Evolutionary conservation across 2,888 invertebrate genomes (phyloP).

Genomic region (Rhodophaea formosa): DNA sequence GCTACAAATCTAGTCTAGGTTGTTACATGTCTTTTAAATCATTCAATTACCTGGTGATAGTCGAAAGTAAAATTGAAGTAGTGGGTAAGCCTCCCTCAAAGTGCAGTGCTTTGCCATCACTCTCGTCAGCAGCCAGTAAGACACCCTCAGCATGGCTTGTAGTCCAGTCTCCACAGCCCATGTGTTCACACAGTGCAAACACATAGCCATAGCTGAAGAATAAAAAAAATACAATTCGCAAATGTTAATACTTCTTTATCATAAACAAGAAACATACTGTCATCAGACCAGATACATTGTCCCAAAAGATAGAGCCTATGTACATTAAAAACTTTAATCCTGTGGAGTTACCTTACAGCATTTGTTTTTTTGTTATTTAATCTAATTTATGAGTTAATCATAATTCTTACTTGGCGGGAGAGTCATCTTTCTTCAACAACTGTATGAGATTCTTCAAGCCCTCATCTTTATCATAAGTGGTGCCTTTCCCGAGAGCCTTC

Average conservation of each 20-base stretch:
- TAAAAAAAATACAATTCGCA: too few species aligned
- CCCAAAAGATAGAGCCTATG: too few species aligned
- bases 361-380: too few species aligned
- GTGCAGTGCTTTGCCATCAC: slow-evolving; percentile 92
- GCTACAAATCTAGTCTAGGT: too few species aligned
- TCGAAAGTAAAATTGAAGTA: slow-evolving; percentile 84
- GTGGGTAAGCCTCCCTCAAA: slow-evolving; percentile 95
- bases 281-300: too few species aligned
- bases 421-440: slow-evolving; percentile 92
- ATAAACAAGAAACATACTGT: too few species aligned
- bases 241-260: too few species aligned
- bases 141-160: slow-evolving; percentile 93
- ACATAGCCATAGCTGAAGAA: slow-evolving; percentile 88
- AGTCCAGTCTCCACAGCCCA: slow-evolving; percentile 83
- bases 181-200: slow-evolving; percentile 89
- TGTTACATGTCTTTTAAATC: too few species aligned
- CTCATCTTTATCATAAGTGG: slow-evolving; percentile 84
- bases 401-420: slow-evolving; percentile 82
- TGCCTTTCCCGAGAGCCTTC: slow-evolving; percentile 84
- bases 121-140: slow-evolving; percentile 97
- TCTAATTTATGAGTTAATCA: background rate
- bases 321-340: too few species aligned
- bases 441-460: slow-evolving; percentile 87
- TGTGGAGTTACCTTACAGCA: too few species aligned
- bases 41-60: slow-evolving; percentile 77